phyloP scores from a whole-genome alignment of 1,140 invertebrate genomes.

The Drosophila nigromelanica region DNA sequence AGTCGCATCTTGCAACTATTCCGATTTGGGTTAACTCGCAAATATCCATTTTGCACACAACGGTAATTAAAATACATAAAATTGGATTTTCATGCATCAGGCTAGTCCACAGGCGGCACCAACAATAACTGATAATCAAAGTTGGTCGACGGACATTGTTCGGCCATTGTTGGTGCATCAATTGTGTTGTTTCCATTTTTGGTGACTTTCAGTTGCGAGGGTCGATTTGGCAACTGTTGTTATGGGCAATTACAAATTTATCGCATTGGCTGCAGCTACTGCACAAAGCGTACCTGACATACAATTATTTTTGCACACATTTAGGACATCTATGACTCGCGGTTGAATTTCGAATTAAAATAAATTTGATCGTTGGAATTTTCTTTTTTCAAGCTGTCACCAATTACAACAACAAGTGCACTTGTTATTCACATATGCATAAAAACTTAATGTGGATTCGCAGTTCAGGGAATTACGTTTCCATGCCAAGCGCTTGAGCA shows the following conservation, averaged over 20 bases:
- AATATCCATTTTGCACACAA: constrained; percentile 31
- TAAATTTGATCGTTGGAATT: constrained; percentile 15
- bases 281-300: constrained; percentile 24
- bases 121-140: constrained; percentile 29
- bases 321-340: constrained; percentile 20
- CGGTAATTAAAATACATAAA: constrained; percentile 38
- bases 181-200: neutral
- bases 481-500: constrained; percentile 28
- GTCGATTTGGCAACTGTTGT: constrained; percentile 12
- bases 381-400: neutral
- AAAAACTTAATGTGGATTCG: constrained; percentile 21
- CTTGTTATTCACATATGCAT: constrained; percentile 39
- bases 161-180: constrained; percentile 1
- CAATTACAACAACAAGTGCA: neutral
- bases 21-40: constrained; percentile 12
- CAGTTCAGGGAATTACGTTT: constrained; percentile 27
- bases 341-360: constrained; percentile 16
- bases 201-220: neutral
- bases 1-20: neutral
- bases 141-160: constrained; percentile 24
- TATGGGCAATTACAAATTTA: constrained; percentile 55
- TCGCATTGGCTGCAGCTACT: constrained; percentile 16
- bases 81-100: constrained; percentile 24
- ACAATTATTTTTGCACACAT: constrained; percentile 14
- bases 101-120: neutral